These are phyloP conservation scores for Opisthograptis luteolata DNA, from an alignment of 2,888 invertebrate species.

Conservation along the genomic window DNA sequence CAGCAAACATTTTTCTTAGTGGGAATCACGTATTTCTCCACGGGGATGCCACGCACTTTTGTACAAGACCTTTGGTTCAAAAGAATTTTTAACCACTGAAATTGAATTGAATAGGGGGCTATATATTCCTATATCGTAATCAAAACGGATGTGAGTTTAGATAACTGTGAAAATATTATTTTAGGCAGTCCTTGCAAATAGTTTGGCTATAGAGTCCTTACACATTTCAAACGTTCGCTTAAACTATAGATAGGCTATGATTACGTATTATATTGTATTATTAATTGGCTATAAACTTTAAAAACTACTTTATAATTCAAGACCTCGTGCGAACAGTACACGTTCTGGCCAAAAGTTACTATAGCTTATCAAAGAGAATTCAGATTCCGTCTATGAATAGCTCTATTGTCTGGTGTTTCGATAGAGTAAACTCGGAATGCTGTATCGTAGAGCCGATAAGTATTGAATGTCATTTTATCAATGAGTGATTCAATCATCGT, in stretches of 20 bases:
- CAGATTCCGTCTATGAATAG: conserved; percentile 10
- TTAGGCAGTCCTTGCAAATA: too few relatives aligned
- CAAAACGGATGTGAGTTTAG: background rate
- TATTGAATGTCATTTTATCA: conserved; percentile 61
- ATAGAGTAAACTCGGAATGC: conserved; percentile 12
- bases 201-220: too few relatives aligned
- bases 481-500: conserved; percentile 73
- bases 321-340: background rate
- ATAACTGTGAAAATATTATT: too few relatives aligned
- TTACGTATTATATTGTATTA: too few relatives aligned
- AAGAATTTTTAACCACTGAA: conserved; percentile 56
- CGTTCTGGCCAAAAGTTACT: conserved; percentile 3
- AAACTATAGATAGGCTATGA: too few relatives aligned
- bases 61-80: conserved; percentile 58
- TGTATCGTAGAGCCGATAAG: conserved; percentile 45
- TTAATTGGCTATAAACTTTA: too few relatives aligned
- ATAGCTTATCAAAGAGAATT: conserved; percentile 2
- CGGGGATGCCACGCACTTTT: conserved; percentile 60
- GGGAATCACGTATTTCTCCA: conserved; percentile 70
- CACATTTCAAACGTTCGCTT: too few relatives aligned
- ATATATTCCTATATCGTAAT: too few relatives aligned
- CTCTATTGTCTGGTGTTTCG: conserved; percentile 19
- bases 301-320: too few relatives aligned
- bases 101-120: conserved; percentile 62
- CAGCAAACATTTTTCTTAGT: conserved; percentile 75